These are phyloP conservation scores for Heliconius himera DNA, from an alignment of 1,140 invertebrate genomes.

Conservation along the genomic window DNA sequence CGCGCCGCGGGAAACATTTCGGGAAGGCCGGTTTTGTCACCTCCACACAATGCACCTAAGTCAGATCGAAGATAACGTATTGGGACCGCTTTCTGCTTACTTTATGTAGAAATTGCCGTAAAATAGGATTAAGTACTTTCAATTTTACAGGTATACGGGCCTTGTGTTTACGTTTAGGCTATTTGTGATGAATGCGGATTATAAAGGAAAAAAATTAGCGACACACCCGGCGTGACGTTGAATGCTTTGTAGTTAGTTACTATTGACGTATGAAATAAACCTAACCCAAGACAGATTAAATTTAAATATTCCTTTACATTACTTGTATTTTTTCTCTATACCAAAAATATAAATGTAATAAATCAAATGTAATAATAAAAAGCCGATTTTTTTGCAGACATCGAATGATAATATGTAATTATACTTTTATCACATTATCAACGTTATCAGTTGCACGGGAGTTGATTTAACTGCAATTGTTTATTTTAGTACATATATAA, in stretches of 20 bases:
- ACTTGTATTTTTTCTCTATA: too few relatives aligned
- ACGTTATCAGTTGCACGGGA: neutral
- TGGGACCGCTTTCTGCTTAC: slow-evolving; percentile 25
- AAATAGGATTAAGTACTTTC: slow-evolving; percentile 38
- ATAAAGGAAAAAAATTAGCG: neutral
- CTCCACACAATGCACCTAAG: slow-evolving; percentile 45
- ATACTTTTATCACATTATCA: neutral
- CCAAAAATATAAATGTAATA: neutral
- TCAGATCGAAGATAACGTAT: slow-evolving; percentile 42
- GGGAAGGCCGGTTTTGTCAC: slow-evolving; percentile 43
- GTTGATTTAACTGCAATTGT: neutral
- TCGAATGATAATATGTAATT: neutral
- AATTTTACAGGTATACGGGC: slow-evolving; percentile 6
- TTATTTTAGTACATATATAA: neutral
- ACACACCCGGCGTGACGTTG: neutral
- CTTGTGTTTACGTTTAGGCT: slow-evolving; percentile 7
- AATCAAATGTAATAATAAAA: neutral
- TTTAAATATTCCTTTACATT: neutral
- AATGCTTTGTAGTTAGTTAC: neutral
- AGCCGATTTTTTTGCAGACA: neutral
- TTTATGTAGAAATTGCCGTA: slow-evolving; percentile 39
- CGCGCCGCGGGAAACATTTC: slow-evolving; percentile 41
- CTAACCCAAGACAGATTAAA: neutral
- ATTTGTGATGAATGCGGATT: slow-evolving; percentile 23
- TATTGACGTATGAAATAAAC: neutral